These are phyloP conservation scores for Syrmaticus mikado DNA, from an alignment of 2,113 vertebrate species.

Conservation along the genomic window DNA sequence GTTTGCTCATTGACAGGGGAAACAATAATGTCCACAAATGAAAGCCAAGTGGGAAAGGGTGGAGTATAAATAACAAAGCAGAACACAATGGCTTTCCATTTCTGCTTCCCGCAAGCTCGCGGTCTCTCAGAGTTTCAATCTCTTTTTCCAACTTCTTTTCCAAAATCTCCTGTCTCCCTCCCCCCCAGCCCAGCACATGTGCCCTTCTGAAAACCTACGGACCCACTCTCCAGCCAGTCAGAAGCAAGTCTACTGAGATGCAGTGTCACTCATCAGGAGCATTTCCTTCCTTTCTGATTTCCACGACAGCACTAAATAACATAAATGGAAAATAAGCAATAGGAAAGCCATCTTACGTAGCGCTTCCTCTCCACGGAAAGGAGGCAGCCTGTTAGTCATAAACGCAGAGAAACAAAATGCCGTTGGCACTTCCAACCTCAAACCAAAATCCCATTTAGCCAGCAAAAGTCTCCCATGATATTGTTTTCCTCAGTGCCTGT, in stretches of 20 bases:
- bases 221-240: background rate
- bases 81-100: slow-evolving; percentile 64
- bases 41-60: slow-evolving; percentile 65
- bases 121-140: slow-evolving; percentile 1
- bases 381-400: background rate
- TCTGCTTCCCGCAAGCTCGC: slow-evolving; percentile 33
- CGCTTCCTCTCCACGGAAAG: background rate
- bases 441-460: background rate
- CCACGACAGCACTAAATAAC: background rate
- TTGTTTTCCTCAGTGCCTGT: background rate
- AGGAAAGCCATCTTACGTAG: background rate
- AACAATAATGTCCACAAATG: slow-evolving; percentile 15
- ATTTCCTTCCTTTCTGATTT: slow-evolving; percentile 58
- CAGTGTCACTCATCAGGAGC: background rate
- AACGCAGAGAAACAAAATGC: slow-evolving; percentile 4
- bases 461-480: background rate
- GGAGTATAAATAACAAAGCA: slow-evolving; percentile 55
- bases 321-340: slow-evolving; percentile 14
- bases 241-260: background rate
- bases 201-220: background rate
- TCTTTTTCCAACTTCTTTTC: slow-evolving; percentile 40
- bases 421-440: background rate
- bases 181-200: rapidly evolving
- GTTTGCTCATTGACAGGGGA: background rate
- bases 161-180: slow-evolving; percentile 2